Base-by-base conservation (phyloP, 2,888 invertebrate genomes). In the Ectobius pallidus region DNA sequence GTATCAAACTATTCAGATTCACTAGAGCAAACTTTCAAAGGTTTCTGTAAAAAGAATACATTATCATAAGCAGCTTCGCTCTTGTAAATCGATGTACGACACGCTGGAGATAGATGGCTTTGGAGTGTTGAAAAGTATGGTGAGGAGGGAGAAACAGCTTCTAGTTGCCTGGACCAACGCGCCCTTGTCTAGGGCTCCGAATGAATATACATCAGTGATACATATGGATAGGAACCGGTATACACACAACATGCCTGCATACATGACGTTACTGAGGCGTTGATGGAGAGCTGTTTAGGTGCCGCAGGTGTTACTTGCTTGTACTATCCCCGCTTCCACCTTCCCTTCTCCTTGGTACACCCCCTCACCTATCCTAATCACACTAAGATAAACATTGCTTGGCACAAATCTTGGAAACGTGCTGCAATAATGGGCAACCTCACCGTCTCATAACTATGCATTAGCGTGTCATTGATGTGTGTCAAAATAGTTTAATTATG, bases 141-240 rank as follows among this genome's bases (percentile, higher is more conserved):
- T 7, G 52, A 52, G 20, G 52, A 25, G 39, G 14, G 39, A 9
- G 6, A 9, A 9, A 39, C 39, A 9, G 39, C 7, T 39, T 39
- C 52, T 25, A 22, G 52, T 25, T 52, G 25, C 1, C 52, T 39
- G 14, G 7, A 14, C 25, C 7, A 4, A 25, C 39, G 14, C 14
- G 39, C n/a, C n/a, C n/a, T n/a, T 9, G 39, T 9, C 39, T 39
- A 39, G 39, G 14, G 14, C 22, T 20, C 2, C 46, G 22, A 42
- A 63, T 63, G 63, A 63, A 63, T 63, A 63, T 63, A 63, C 42
- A 63, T 42, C 22, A 16, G 22, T 42, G 63, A 39, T 63, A 22
- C 63, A 63, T 63, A 63, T 63, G 63, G 34, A 42, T 63, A 42
- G 42, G 14, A 34, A 7, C 3, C 25, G 25, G 39, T 52, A 18